phyloP scores from a whole-genome alignment of 2,888 invertebrate species.

The Tachina fera region DNA sequence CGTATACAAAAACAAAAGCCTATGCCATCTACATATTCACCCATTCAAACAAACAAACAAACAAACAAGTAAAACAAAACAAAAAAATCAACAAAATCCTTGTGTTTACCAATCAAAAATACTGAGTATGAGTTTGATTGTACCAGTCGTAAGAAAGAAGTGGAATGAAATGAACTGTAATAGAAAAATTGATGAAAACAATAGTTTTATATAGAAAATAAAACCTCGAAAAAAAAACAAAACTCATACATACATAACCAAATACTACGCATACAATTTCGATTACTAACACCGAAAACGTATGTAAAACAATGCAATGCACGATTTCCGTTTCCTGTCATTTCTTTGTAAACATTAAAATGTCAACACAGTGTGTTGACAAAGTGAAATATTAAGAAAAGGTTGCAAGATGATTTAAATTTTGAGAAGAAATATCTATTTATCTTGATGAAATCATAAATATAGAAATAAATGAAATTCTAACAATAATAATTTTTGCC shows the following conservation, averaged over 20 bases:
- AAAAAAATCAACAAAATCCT: slow-evolving; percentile 48
- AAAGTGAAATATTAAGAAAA: not conserved
- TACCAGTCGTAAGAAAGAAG: slow-evolving; percentile 21
- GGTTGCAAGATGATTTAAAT: too few relatives aligned
- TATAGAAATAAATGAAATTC: too few relatives aligned
- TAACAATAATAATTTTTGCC: too few relatives aligned
- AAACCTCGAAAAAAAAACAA: slow-evolving; percentile 8
- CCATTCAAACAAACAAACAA: not conserved
- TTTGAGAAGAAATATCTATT: too few relatives aligned
- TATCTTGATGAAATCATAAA: too few relatives aligned
- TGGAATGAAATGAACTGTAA: slow-evolving; percentile 49
- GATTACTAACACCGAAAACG: slow-evolving; percentile 65
- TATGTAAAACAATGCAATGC: slow-evolving; percentile 70
- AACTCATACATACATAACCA: not conserved
- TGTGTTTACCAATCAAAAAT: slow-evolving; percentile 53
- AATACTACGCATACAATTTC: slow-evolving; percentile 64
- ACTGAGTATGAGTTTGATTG: not conserved
- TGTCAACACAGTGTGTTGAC: slow-evolving; percentile 13
- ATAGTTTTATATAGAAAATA: slow-evolving; percentile 60
- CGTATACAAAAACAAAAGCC: slow-evolving; percentile 56
- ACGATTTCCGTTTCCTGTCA: slow-evolving; percentile 69
- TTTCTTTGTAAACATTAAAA: slow-evolving; percentile 45
- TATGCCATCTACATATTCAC: slow-evolving; percentile 43
- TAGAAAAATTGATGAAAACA: slow-evolving; percentile 68
- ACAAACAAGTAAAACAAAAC: not conserved